Evolutionary conservation across 2,888 invertebrate genomes (phyloP).

Genomic region (Allacma fusca): DNA sequence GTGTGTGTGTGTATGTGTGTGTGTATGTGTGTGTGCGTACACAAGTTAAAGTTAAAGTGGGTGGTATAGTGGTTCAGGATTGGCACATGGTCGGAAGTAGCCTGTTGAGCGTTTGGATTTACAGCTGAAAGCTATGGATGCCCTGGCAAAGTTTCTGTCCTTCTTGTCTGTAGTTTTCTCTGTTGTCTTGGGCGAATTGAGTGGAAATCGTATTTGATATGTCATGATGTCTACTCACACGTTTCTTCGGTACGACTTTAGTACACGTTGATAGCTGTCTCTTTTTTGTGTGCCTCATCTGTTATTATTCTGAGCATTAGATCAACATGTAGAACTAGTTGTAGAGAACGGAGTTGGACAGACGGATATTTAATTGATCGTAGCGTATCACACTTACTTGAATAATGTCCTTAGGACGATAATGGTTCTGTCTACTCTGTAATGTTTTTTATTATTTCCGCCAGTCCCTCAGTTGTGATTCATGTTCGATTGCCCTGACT

Average conservation of each 20-base stretch:
- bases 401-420: neutral
- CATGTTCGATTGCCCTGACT: neutral
- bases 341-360: no score
- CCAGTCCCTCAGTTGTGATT: neutral
- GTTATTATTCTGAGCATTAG: no score
- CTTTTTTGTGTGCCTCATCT: no score
- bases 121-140: slow-evolving; percentile 40
- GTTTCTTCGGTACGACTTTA: no score
- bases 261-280: no score
- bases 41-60: slow-evolving; percentile 36
- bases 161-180: slow-evolving; percentile 21
- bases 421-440: neutral
- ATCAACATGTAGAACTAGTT: no score
- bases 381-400: no score
- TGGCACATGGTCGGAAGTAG: slow-evolving; percentile 50
- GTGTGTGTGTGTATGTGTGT: no score
- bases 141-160: slow-evolving; percentile 39
- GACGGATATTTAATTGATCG: no score
- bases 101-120: slow-evolving; percentile 47
- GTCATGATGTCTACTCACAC: no score
- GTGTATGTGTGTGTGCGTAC: neutral
- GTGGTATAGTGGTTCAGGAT: slow-evolving; percentile 38
- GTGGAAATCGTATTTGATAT: no score
- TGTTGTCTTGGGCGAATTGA: slow-evolving; percentile 7
- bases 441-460: neutral